Conservation (phyloP, 2,888 invertebrate species). For the Quadriops clusia region DNA sequence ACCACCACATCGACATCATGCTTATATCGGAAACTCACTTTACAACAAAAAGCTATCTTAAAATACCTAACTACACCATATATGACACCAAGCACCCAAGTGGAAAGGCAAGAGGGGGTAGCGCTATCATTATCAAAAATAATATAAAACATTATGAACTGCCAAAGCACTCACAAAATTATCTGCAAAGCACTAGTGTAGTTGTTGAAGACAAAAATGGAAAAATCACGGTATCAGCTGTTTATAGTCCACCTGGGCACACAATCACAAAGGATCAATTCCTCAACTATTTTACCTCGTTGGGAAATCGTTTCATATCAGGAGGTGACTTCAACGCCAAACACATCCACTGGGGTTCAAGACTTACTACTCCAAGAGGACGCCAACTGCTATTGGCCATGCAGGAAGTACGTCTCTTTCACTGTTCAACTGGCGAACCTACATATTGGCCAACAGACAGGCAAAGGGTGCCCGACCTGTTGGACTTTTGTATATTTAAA, state of each 20-base stretch:
- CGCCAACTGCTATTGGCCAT: conserved; percentile 2
- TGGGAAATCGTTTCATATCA: conserved; percentile 14
- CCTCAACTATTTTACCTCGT: conserved; percentile 13
- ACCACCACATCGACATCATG: conserved; percentile 14
- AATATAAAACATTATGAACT: conserved; percentile 14
- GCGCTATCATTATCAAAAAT: conserved; percentile 13
- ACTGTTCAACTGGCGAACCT: neutral
- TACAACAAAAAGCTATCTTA: conserved; percentile 13
- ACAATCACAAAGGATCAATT: conserved; percentile 14
- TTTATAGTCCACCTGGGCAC: conserved; percentile 16
- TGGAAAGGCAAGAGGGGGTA: conserved; percentile 14
- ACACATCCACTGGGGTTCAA: conserved; percentile 13
- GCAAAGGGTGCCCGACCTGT: neutral
- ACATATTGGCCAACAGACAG: neutral
- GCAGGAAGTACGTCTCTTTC: neutral
- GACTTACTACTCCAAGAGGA: conserved; percentile 8
- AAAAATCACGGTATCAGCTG: conserved; percentile 12
- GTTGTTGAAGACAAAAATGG: conserved; percentile 11
- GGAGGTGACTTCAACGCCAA: conserved; percentile 11
- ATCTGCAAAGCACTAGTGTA: conserved; percentile 16
- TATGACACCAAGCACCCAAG: conserved; percentile 16
- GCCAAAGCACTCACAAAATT: conserved; percentile 10
- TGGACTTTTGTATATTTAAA: conserved; percentile 1
- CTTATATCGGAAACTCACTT: conserved; percentile 15
- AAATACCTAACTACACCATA: conserved; percentile 14